phyloP scores from a whole-genome alignment of 30 jellyfish, hydroid and myxozoan genomes.

The Nemopilema nomurai region DNA sequence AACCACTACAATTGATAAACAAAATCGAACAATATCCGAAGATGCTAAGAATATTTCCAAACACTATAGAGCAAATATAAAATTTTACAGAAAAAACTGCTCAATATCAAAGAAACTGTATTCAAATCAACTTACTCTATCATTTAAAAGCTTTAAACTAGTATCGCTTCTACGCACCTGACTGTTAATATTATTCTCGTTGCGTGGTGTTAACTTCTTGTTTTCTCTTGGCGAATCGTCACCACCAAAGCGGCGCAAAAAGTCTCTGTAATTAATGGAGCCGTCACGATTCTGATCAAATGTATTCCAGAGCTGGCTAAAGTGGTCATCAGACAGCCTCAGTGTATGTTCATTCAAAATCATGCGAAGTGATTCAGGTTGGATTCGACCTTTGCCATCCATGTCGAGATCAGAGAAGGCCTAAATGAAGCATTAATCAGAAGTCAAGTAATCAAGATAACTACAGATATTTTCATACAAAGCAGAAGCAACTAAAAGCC shows the following conservation, averaged over 20 bases:
- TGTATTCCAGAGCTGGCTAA: slow-evolving; percentile 37
- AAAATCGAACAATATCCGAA: too few relatives aligned
- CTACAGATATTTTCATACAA: background rate
- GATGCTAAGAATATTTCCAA: too few relatives aligned
- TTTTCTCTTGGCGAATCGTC: background rate
- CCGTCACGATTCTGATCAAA: slow-evolving; percentile 29
- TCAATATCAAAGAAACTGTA: too few relatives aligned
- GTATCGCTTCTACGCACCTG: too few relatives aligned
- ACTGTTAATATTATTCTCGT: background rate
- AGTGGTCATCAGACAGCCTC: slow-evolving; percentile 22
- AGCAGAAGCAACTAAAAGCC: too few relatives aligned
- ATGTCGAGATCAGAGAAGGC: slow-evolving; percentile 28
- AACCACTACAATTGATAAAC: background rate
- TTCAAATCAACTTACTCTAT: too few relatives aligned
- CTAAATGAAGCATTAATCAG: background rate
- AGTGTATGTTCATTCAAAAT: slow-evolving; percentile 43
- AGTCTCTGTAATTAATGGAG: slow-evolving; percentile 21
- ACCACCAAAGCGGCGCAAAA: slow-evolving; percentile 25
- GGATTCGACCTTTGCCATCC: slow-evolving; percentile 21
- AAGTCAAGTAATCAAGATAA: background rate
- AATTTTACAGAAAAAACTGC: too few relatives aligned
- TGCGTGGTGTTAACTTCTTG: background rate
- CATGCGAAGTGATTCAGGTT: slow-evolving; percentile 15
- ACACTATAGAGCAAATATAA: too few relatives aligned
- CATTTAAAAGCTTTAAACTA: too few relatives aligned